These are phyloP conservation scores for Popillia japonica DNA, from an alignment of 1,140 invertebrate species.

Conservation along the genomic window DNA sequence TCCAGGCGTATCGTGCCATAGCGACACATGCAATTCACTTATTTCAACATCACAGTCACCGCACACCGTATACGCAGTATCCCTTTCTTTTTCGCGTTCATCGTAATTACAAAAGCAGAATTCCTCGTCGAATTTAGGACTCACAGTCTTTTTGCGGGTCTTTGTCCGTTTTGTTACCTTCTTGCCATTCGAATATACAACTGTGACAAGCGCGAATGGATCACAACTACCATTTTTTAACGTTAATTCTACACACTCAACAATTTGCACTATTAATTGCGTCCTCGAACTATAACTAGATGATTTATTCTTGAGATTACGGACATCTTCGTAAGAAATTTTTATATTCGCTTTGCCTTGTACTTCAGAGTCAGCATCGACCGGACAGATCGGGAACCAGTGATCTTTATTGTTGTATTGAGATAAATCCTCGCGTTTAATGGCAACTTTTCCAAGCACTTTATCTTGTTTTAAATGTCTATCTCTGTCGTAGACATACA, in stretches of 20 bases:
- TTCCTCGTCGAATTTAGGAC: slow-evolving; percentile 87
- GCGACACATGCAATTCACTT: slow-evolving; percentile 77
- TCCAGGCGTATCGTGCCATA: slow-evolving; percentile 85
- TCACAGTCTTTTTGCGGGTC: slow-evolving; percentile 87
- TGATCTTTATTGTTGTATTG: slow-evolving; percentile 90
- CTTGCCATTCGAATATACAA: slow-evolving; percentile 82
- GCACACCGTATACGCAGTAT: slow-evolving; percentile 46
- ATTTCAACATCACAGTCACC: slow-evolving; percentile 69
- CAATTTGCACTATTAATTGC: slow-evolving; percentile 69
- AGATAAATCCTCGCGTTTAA: slow-evolving; percentile 84
- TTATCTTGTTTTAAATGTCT: slow-evolving; percentile 83
- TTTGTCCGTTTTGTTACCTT: slow-evolving; percentile 84
- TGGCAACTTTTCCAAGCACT: slow-evolving; percentile 87
- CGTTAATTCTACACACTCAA: slow-evolving; percentile 87
- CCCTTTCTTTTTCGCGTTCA: slow-evolving; percentile 63
- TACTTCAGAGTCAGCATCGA: slow-evolving; percentile 88
- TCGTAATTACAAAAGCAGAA: slow-evolving; percentile 84
- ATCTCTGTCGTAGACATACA: slow-evolving; percentile 86
- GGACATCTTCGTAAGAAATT: slow-evolving; percentile 65
- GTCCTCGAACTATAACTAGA: slow-evolving; percentile 39
- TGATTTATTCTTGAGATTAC: slow-evolving; percentile 46
- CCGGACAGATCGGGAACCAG: slow-evolving; percentile 86
- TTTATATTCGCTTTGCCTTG: slow-evolving; percentile 85
- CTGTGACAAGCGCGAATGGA: slow-evolving; percentile 83
- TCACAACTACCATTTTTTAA: slow-evolving; percentile 91